Base-by-base conservation (phyloP, 2,888 invertebrate species). In the Rapana venosa region DNA sequence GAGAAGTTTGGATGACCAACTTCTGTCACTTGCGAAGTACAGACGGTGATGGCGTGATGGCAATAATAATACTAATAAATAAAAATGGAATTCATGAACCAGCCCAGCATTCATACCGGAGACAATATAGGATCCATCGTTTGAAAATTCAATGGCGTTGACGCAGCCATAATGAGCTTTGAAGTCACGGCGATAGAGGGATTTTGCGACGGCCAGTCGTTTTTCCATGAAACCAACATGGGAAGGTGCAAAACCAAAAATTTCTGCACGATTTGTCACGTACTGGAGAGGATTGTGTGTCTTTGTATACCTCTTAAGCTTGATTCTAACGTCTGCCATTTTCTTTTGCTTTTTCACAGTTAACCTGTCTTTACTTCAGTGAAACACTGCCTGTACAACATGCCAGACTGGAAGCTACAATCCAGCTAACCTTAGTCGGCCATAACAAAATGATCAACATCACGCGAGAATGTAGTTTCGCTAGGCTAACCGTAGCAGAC, bases 161-260 rank as follows among this genome's bases (percentile, higher is more conserved):
- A 99, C 98, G 97, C 99, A 99, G 95, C 99, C 99, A 97, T 97
- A 99, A 97, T 99, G 99, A 93, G 98, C 98, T 93, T 97, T 97
- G 90, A 99, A 97, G 96, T 99, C 98, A 94, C 98, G 98, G 94
- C 97, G 97, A 96, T 97, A 98, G 81, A 98, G 89, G 47, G 91
- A 92, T 36, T 92, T 90, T 4, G 93, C 92, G 22, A 47, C 30
- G 20, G 92, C 90, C 47, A 93, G 87, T 77, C 92, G 91, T 35
- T 93, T 92, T 87, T 93, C 90, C 87, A 94, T 79, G 77, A 93
- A 79, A 22, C 30, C 8, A 61, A 58, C 4, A 66, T 89, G 87
- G 66, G 66, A 70, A n/a, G 85, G 56, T 32, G 89, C 20, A 35
- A 35, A 85, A 30, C 70, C 32, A 70, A 70, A 83, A 70, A 30